Conservation (phyloP, 2,113 vertebrate species). For the Leucopsar rothschildi region DNA sequence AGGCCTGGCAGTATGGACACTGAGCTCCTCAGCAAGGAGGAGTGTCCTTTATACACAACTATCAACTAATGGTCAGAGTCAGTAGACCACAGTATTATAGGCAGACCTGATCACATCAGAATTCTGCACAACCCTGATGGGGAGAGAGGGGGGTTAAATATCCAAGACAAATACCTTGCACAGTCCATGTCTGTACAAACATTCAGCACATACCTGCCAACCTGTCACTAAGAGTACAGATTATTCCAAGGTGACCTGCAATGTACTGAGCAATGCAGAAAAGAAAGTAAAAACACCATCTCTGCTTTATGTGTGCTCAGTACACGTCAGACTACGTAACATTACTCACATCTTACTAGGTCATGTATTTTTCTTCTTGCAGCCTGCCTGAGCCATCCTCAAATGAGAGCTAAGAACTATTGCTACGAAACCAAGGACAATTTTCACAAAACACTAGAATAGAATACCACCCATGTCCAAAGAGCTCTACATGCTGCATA, state of each 20-base stretch:
- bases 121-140: background rate
- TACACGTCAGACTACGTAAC: background rate
- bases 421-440: background rate
- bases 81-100: background rate
- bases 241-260: background rate
- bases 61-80: background rate
- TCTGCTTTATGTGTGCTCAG: background rate
- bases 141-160: background rate
- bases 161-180: background rate
- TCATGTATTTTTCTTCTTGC: background rate
- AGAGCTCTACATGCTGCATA: background rate
- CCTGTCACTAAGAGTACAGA: background rate
- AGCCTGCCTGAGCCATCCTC: background rate
- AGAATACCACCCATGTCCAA: background rate
- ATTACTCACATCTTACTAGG: background rate
- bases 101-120: background rate
- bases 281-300: background rate
- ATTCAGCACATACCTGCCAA: background rate
- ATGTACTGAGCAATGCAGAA: background rate
- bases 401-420: background rate
- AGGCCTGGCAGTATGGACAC: fast-evolving
- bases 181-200: background rate
- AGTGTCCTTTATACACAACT: background rate
- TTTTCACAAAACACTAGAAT: background rate
- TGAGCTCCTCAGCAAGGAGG: background rate